Evolutionary conservation across 2,113 vertebrate species (phyloP).

Genomic region (Pao palembangensis): DNA sequence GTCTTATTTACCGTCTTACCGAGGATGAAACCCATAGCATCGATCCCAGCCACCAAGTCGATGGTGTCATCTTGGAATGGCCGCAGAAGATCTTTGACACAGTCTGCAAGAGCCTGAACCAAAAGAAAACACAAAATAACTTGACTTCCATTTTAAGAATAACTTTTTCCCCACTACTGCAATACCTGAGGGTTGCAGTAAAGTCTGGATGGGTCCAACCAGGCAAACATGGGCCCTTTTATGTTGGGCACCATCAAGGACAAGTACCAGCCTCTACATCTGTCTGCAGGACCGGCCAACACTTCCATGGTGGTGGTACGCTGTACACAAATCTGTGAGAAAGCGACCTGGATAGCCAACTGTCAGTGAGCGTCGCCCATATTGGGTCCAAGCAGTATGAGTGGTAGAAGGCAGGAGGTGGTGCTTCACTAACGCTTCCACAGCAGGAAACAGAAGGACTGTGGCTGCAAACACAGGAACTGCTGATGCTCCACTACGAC

Average conservation of each 20-base stretch:
- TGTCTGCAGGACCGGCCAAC: conserved; percentile 47
- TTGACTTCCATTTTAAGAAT: not conserved
- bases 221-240: conserved; percentile 81
- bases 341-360: conserved; percentile 19
- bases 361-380: conserved; percentile 9
- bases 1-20: conserved; percentile 63
- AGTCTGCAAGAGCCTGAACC: conserved; percentile 80
- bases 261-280: conserved; percentile 81
- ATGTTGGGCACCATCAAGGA: conserved; percentile 83
- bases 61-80: conserved; percentile 78
- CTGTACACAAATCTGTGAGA: conserved; percentile 6
- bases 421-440: not conserved
- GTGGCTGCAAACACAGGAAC: too few relatives aligned
- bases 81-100: conserved; percentile 77
- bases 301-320: conserved; percentile 69
- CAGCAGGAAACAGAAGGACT: not conserved
- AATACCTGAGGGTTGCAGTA: conserved; percentile 84
- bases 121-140: not conserved
- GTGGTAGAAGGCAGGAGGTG: not conserved
- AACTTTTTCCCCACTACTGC: not conserved
- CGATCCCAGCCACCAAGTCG: conserved; percentile 84
- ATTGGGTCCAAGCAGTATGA: not conserved
- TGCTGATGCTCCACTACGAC: too few relatives aligned
- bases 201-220: conserved; percentile 88
- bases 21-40: conserved; percentile 89